phyloP scores from a whole-genome alignment of 2,888 invertebrate genomes.

The Trichacis sp. region DNA sequence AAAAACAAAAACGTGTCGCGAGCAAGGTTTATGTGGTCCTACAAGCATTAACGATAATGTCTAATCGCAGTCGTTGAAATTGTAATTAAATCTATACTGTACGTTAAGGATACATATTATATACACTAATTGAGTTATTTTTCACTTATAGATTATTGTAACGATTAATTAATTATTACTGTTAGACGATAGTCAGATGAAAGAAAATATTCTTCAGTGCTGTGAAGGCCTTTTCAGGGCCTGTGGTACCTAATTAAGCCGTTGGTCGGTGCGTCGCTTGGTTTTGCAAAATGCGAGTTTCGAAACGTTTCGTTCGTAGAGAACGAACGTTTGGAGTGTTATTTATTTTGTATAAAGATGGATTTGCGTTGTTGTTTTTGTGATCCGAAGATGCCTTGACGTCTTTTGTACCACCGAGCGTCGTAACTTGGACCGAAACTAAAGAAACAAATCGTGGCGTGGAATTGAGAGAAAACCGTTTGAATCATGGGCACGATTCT shows the following conservation, averaged over 20 bases:
- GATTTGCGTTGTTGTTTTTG: not conserved
- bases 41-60: constrained; percentile 57
- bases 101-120: constrained; percentile 55
- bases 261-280: constrained; percentile 48
- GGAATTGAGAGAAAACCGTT: too few relatives aligned
- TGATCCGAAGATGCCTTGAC: not conserved
- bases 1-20: too few relatives aligned
- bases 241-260: constrained; percentile 60
- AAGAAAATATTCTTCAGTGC: constrained; percentile 64
- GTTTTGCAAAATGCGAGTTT: not conserved
- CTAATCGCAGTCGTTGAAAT: constrained; percentile 64
- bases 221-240: constrained; percentile 62
- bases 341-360: too few relatives aligned
- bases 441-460: too few relatives aligned
- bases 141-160: constrained; percentile 65
- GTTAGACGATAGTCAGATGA: constrained; percentile 62
- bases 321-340: too few relatives aligned
- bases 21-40: constrained; percentile 69
- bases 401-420: constrained; percentile 11
- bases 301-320: too few relatives aligned
- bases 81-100: constrained; percentile 64
- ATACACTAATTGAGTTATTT: constrained; percentile 62
- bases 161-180: constrained; percentile 52
- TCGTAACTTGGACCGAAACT: not conserved
- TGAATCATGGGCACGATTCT: constrained; percentile 34